Base-by-base conservation (phyloP, 2,797 vertebrate genomes). In the Neomorphus geoffroyi region DNA sequence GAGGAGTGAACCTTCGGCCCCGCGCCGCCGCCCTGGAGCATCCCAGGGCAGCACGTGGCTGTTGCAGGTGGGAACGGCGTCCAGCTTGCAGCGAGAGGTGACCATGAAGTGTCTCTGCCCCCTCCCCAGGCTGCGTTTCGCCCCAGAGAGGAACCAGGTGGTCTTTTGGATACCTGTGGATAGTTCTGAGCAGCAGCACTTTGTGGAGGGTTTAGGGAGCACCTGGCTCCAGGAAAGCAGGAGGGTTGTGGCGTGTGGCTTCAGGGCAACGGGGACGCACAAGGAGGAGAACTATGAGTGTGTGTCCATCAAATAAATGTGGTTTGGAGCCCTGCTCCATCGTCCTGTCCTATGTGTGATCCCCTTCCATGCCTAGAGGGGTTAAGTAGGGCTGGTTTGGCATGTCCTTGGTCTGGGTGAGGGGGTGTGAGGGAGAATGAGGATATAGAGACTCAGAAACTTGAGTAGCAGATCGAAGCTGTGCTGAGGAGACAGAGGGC, bases 1-100 rank as follows among this genome's bases (percentile, higher is more conserved):
- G 92, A 94, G 82, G 93, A 95, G 58, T 0, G 35, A 95, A 85
- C 67, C 78, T 81, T 94, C 62, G 8, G 84, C 74, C 80, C 86
- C 21, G 9, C 15, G 4, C 4, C 62, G 61, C 65, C 4, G 6
- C 37, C 43, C 35, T 2, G 14, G 62, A 64, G 80, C 89, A 33
- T 74, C 88, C 43, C 5, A 3, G 57, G 64, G 84, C 4, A 28
- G 26, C 54, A 1, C 11, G 5, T 43, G 69, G 88, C 23, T 86
- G 64, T 37, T 32, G 8, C 41, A 58, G 61, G 53, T 1, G 2
- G 90, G 74, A 66, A 45, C 16, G 1, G 72, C 2, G 51, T 8
- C 80, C 6, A 0, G 45, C 21, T 67, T 3, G 10, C 54, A 18
- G 35, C 1, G 3, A 56, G 69, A 77, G 65, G 14, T 1, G 35